Base-by-base conservation (phyloP, 1,140 invertebrate genomes). In the Ceratitis capitata region DNA sequence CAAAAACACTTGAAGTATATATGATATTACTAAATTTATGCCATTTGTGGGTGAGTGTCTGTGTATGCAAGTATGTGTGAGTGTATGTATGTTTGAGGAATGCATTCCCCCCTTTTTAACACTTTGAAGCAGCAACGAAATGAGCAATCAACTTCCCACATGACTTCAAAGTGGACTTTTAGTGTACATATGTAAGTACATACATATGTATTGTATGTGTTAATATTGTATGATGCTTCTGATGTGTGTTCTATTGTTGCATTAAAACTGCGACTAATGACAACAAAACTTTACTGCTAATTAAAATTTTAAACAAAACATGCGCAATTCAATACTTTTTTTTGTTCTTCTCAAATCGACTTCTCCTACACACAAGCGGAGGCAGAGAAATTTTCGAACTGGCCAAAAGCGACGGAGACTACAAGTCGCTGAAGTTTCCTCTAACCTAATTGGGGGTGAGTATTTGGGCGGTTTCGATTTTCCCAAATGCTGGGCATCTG, bases 201-300 rank as follows among this genome's bases (percentile, higher is more conserved):
- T 69, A 12, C 32, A 10, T 29, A 23, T n/a, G 23, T 32, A 2
- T n/a, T 69, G 32, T 39, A 5, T 35, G 29, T 35, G 12, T 69
- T 19, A 19, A 53, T 5, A 12, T 16, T 53, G 9, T 53, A 5
- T n/a, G n/a, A n/a, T n/a, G 19, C 51, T 56, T 56, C 16, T 56
- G 19, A 69, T 19, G 58, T 5, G 19, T n/a, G 51, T 53, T 16
- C 12, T 47, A 58, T n/a, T 69, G 61, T 69, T 69, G 61, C 61
- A 16, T 16, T 39, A 32, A 6, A 69, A 69, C 14, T 39, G 61
- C 61, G 32, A 69, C 32, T 69, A 69, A 69, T 69, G 61, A 69
- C 61, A 39, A 69, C 61, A 69, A 69, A 69, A 82, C 42, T 82
- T 82, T 82, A 82, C 78, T 82, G 78, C 78, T 82, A 82, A 82